These are phyloP conservation scores for Lasioglossum morio DNA, from an alignment of 2,888 invertebrate species.

Conservation along the genomic window DNA sequence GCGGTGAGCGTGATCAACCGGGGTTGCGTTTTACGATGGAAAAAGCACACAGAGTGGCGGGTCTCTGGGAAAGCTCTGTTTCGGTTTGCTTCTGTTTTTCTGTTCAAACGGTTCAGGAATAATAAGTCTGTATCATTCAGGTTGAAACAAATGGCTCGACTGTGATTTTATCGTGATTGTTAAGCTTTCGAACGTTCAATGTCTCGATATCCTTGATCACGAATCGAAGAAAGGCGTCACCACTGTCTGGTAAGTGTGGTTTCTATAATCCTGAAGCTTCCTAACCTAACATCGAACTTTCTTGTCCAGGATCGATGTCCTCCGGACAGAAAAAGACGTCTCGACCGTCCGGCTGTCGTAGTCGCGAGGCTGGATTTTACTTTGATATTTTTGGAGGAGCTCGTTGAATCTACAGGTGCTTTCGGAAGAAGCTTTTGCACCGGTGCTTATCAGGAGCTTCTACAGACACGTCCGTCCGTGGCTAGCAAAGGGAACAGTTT, in stretches of 20 bases:
- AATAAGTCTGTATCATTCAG: neutral
- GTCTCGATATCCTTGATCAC: too few species aligned
- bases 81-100: neutral
- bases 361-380: neutral
- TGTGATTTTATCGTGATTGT: too few species aligned
- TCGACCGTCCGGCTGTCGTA: too few species aligned
- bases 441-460: neutral
- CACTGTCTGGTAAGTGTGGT: too few species aligned
- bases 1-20: constrained; percentile 7
- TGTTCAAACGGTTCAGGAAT: neutral
- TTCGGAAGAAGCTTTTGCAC: neutral
- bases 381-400: neutral
- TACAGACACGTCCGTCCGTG: neutral
- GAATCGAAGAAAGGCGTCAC: too few species aligned
- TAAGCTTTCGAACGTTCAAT: too few species aligned
- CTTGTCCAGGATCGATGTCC: neutral
- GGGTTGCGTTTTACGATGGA: neutral
- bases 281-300: too few species aligned
- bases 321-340: neutral
- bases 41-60: neutral
- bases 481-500: neutral
- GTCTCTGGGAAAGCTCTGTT: neutral
- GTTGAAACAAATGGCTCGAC: neutral
- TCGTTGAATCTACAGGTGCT: neutral
- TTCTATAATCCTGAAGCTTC: too few species aligned